Conservation (phyloP, 30 jellyfish, hydroid and myxozoan species). For the Aurelia aurita region DNA sequence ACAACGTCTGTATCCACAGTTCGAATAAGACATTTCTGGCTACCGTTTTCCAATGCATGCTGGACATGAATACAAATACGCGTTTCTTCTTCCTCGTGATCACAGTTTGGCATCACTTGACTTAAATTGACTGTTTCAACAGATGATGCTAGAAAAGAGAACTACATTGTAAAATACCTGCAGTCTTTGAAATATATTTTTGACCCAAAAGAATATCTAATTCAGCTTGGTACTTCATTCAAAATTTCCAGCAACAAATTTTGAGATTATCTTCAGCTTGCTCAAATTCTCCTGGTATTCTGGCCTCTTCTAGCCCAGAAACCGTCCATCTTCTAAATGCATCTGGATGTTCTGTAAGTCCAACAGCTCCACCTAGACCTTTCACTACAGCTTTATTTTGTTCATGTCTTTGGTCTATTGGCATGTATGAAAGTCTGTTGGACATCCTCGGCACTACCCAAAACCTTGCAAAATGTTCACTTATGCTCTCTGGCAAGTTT, state of each 20-base stretch:
- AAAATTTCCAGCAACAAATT: too few relatives aligned
- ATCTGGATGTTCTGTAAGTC: background rate
- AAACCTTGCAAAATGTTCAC: too few relatives aligned
- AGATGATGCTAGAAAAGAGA: constrained; percentile 14
- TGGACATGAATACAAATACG: background rate
- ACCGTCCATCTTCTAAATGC: background rate
- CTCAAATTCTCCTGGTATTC: background rate
- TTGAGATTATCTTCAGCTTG: too few relatives aligned
- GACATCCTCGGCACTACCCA: too few relatives aligned
- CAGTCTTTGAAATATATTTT: background rate
- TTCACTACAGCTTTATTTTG: too few relatives aligned
- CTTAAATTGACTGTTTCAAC: background rate
- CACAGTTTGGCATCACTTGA: constrained; percentile 16
- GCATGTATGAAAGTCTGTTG: too few relatives aligned
- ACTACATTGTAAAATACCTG: background rate
- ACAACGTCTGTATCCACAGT: background rate
- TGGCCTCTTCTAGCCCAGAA: background rate
- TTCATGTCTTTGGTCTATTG: too few relatives aligned
- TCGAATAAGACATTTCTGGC: constrained; percentile 2
- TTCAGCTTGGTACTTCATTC: too few relatives aligned
- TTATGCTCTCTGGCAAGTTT: background rate
- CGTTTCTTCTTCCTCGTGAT: constrained; percentile 10
- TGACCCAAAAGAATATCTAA: background rate
- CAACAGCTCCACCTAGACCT: background rate
- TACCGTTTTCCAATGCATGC: constrained; percentile 10